A percentile compares a stretch with the other conserved stretches of the same genome.
These are phyloP conservation scores for Anoplopoma fimbria DNA, from an alignment of 2,113 vertebrate genomes.

Conservation along the genomic window DNA sequence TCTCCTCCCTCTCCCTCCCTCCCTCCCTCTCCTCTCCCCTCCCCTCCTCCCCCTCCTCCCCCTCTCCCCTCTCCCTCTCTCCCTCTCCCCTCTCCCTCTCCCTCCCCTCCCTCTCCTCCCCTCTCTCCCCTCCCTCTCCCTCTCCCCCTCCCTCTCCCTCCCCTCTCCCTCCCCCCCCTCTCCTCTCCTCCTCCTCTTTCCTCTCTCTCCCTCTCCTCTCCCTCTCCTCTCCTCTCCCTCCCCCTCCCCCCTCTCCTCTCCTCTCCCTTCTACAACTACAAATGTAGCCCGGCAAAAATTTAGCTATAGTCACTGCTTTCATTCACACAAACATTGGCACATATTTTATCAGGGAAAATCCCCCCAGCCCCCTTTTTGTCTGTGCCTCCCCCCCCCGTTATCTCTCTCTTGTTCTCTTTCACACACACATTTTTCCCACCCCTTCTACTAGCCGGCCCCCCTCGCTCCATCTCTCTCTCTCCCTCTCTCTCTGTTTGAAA, in stretches of 20 bases:
- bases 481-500: slow-evolving; percentile 61
- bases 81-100: slow-evolving; percentile 14
- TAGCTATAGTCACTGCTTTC: slow-evolving; percentile 82
- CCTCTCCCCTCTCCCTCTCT: not conserved
- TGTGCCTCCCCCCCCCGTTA: slow-evolving; percentile 66
- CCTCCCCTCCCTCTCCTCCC: slow-evolving; percentile 23
- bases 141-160: slow-evolving; percentile 14
- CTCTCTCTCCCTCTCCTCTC: slow-evolving; percentile 1
- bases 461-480: slow-evolving; percentile 59
- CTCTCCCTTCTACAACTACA: slow-evolving; percentile 40
- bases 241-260: slow-evolving; percentile 25
- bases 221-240: not conserved
- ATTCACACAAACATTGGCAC: slow-evolving; percentile 82
- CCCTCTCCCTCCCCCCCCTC: slow-evolving; percentile 19
- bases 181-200: not conserved
- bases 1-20: slow-evolving; percentile 1
- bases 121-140: slow-evolving; percentile 21
- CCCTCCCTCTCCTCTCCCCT: slow-evolving; percentile 11
- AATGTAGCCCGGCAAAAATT: slow-evolving; percentile 70
- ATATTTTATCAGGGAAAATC: slow-evolving; percentile 82
- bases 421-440: slow-evolving; percentile 81
- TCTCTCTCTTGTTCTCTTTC: slow-evolving; percentile 81
- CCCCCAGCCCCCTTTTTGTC: slow-evolving; percentile 73
- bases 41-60: not conserved
- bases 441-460: slow-evolving; percentile 57